phyloP scores from a whole-genome alignment of 2,797 vertebrate genomes.

The Phrynocephalus vlangalii region DNA sequence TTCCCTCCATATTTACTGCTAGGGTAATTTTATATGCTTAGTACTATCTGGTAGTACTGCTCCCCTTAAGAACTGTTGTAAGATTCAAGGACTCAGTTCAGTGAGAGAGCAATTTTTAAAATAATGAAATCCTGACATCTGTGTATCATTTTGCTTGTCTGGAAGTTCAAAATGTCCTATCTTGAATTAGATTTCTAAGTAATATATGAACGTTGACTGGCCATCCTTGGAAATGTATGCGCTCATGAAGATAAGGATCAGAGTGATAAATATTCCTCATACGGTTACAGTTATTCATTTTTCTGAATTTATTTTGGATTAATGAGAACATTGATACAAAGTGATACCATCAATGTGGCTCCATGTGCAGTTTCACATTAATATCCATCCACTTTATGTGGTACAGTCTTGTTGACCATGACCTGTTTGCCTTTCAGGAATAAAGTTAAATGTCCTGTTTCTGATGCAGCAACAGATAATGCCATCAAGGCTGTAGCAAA shows the following conservation, averaged over 20 bases:
- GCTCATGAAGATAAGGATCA: slow-evolving; percentile 56
- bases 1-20: neutral
- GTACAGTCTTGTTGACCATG: neutral
- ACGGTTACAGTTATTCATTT: slow-evolving; percentile 51
- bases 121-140: neutral
- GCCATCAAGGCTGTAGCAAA: neutral
- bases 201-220: slow-evolving; percentile 48
- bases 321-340: slow-evolving; percentile 49
- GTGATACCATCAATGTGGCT: neutral
- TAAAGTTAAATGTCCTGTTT: slow-evolving; percentile 21
- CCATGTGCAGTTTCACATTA: slow-evolving; percentile 18
- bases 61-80: neutral
- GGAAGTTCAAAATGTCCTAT: slow-evolving; percentile 51
- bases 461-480: slow-evolving; percentile 10
- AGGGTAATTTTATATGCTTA: slow-evolving; percentile 8
- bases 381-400: slow-evolving; percentile 18
- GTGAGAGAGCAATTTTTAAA: neutral
- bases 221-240: slow-evolving; percentile 58
- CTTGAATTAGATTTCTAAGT: slow-evolving; percentile 47
- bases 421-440: slow-evolving; percentile 9
- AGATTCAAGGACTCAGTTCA: slow-evolving; percentile 26
- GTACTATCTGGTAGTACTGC: slow-evolving; percentile 23
- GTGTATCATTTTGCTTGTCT: slow-evolving; percentile 28
- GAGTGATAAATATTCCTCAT: slow-evolving; percentile 61
- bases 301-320: slow-evolving; percentile 30